These are phyloP conservation scores for Agrotis puta DNA, from an alignment of 2,888 invertebrate species.

Conservation along the genomic window DNA sequence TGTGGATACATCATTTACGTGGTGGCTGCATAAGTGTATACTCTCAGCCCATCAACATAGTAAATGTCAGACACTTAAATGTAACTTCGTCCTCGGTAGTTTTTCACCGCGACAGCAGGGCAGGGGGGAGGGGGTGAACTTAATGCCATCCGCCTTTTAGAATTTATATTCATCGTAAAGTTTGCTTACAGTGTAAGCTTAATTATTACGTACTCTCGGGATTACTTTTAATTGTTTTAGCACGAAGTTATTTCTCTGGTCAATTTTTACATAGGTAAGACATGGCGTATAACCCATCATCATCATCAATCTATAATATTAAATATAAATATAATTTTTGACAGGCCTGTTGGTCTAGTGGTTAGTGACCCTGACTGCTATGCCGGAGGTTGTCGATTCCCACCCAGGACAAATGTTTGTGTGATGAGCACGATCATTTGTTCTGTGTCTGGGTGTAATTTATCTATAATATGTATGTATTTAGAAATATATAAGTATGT, in stretches of 20 bases:
- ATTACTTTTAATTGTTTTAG: constrained; percentile 4
- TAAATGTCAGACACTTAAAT: constrained; percentile 32
- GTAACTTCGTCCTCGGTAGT: constrained; percentile 30
- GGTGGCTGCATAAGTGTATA: neutral
- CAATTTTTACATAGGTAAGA: no score
- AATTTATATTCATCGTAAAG: constrained; percentile 46
- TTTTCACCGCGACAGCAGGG: constrained; percentile 30
- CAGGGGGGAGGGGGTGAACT: neutral
- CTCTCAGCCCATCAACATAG: neutral
- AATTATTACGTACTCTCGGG: constrained; percentile 31
- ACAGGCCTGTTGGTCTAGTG: no score
- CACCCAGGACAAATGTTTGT: no score
- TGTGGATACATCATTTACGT: neutral
- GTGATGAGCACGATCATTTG: no score
- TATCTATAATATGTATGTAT: no score
- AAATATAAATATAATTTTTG: no score
- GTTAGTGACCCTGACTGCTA: no score
- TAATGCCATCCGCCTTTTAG: constrained; percentile 35
- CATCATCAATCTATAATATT: no score
- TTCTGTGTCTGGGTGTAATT: no score
- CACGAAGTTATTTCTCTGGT: neutral
- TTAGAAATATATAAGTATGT: no score
- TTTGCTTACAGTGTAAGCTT: constrained; percentile 40
- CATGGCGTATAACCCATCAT: no score
- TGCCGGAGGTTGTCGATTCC: no score